Conservation (phyloP, 2,113 vertebrate genomes). For the Rhinolophus ferrumequinum region DNA sequence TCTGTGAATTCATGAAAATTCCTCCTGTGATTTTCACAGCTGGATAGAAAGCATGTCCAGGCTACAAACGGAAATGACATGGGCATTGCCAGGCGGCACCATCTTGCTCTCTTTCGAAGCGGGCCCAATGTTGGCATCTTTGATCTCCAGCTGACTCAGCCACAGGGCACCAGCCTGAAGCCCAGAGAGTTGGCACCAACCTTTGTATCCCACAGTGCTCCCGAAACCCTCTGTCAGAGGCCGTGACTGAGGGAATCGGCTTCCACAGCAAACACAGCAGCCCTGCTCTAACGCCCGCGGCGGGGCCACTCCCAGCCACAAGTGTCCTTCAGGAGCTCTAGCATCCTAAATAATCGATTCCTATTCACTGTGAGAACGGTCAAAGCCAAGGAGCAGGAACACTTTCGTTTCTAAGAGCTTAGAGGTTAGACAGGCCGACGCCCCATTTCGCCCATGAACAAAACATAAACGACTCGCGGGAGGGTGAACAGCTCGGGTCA, state of each 20-base stretch:
- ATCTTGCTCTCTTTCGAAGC: not conserved
- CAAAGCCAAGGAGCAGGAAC: not conserved
- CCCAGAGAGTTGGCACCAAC: not conserved
- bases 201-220: rapidly evolving
- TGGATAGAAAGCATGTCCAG: not conserved
- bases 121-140: not conserved
- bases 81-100: not conserved
- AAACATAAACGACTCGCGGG: not conserved
- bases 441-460: not conserved
- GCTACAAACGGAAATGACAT: not conserved
- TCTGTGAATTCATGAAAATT: not conserved
- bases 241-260: not conserved
- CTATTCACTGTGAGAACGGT: not conserved
- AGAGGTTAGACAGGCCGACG: not conserved
- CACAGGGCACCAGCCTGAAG: not conserved
- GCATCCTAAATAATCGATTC: not conserved
- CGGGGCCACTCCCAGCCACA: not conserved
- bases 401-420: not conserved
- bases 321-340: not conserved
- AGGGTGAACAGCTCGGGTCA: not conserved
- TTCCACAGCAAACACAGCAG: not conserved
- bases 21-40: not conserved
- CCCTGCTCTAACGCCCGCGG: not conserved
- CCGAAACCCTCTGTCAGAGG: not conserved
- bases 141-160: not conserved